phyloP scores from a whole-genome alignment of 2,888 invertebrate species.

The Bombylius discolor region DNA sequence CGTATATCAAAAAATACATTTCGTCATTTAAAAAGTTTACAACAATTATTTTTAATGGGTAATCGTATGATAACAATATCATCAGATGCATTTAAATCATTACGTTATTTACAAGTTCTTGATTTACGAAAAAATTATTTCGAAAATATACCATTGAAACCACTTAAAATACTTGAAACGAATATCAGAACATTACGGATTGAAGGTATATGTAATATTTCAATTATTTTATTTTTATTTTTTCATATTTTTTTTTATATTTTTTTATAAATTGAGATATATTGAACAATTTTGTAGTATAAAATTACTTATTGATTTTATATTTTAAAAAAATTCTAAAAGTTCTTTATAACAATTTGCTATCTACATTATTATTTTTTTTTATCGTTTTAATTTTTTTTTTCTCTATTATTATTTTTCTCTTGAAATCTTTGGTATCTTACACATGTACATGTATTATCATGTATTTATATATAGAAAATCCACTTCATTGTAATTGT shows the following conservation, averaged over 20 bases:
- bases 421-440: too few species aligned
- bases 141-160: constrained; percentile 63
- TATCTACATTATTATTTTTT: too few species aligned
- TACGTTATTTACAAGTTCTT: constrained; percentile 60
- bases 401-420: too few species aligned
- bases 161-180: constrained; percentile 65
- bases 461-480: constrained; percentile 44
- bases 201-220: constrained; percentile 47
- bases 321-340: too few species aligned
- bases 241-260: too few species aligned
- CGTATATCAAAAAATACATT: constrained; percentile 64
- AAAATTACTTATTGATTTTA: too few species aligned
- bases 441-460: too few species aligned
- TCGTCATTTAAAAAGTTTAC: constrained; percentile 59
- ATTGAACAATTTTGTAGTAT: too few species aligned
- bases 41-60: constrained; percentile 64
- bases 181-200: constrained; percentile 64
- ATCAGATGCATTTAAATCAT: constrained; percentile 59
- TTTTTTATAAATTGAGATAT: too few species aligned
- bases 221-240: too few species aligned
- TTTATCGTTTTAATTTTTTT: too few species aligned
- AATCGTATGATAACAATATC: constrained; percentile 72
- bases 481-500: constrained; percentile 80
- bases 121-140: constrained; percentile 76
- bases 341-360: too few species aligned